Evolutionary conservation across 1,140 invertebrate genomes (phyloP), one percentile per base, ranked within the genome.

Genomic region (Brachionus sp.): DNA sequence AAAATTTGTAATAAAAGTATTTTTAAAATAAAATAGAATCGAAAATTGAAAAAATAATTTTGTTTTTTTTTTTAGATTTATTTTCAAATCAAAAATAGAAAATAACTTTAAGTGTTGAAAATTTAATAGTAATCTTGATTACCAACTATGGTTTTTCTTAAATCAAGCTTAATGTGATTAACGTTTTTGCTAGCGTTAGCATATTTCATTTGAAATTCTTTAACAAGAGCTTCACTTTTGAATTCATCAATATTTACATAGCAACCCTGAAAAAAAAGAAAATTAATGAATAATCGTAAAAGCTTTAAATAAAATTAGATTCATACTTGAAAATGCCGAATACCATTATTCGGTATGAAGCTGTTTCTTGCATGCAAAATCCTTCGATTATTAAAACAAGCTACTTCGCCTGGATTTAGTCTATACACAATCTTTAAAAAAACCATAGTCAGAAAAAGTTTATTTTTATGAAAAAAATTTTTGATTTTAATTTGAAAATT

Each of bases 221-320:
- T 57, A 13, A 44, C 77, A 23, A 80, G 19, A 19, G 86, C 29
- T 44, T 85, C 84, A 73, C 85, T 87, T 82, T 87, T 87, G 84
- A 86, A 88, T 44, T 87, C 86, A 84, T 88, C 87, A 64, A 87
- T 87, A 73, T 87, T 86, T 9, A 87, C 77, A 84, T 88, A 88
- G 78, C 86, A 86, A 9, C 87, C 87, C 86, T 87, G 84, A 80
- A 86, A 73, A 42, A 73, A 39, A 39, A n/a, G n/a, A n/a, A 33
- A 66, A 33, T 37, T 19, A 57, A 57, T 57, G 50, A 57, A 66
- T 13, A n/a, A 2, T 64, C 19, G 33, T 33, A n/a, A 35, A 66
- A 66, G 1, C 12, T 23, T 66, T 66, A 5, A 66, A 23, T 35
- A 33, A 66, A 66, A 66, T 33, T 35, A 6, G 16, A 6, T 73